Percentiles rank a stretch among this genome's conserved stretches.
Conservation (phyloP, 2,888 invertebrate species). For the Erebia palarica region DNA sequence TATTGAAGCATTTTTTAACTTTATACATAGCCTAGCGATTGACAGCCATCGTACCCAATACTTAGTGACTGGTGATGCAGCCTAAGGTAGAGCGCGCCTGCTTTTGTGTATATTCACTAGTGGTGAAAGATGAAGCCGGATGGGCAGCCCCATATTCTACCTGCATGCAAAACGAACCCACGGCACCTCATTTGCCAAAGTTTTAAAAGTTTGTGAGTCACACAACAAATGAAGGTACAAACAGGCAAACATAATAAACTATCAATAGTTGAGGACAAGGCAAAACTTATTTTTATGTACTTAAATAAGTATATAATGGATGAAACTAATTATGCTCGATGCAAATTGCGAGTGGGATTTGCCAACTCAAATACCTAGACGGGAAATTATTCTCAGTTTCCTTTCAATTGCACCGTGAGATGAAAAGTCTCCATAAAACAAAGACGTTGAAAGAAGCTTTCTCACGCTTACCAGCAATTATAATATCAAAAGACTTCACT, state of each 20-base stretch:
- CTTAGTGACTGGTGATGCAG: too few species aligned
- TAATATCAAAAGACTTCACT: conserved; percentile 44
- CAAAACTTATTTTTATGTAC: neutral
- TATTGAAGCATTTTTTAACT: too few species aligned
- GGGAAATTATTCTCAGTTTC: conserved; percentile 43
- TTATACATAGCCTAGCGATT: too few species aligned
- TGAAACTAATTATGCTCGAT: conserved; percentile 30
- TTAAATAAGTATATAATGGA: neutral
- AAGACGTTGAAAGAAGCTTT: conserved; percentile 53
- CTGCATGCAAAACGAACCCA: too few species aligned
- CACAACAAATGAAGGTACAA: too few species aligned
- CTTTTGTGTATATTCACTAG: too few species aligned
- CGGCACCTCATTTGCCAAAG: too few species aligned
- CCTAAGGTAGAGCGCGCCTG: too few species aligned
- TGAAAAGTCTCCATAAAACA: conserved; percentile 53
- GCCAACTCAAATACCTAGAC: conserved; percentile 39
- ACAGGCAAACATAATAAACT: neutral
- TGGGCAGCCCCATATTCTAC: too few species aligned
- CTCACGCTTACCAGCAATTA: conserved; percentile 52
- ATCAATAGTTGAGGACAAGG: neutral
- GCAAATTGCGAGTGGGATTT: conserved; percentile 41
- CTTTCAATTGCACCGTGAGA: conserved; percentile 47
- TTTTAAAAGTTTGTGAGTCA: too few species aligned
- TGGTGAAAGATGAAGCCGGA: too few species aligned
- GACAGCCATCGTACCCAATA: too few species aligned